Evolutionary conservation across 2,797 vertebrate genomes (phyloP).

Genomic region (Acestrorhynchus altus): DNA sequence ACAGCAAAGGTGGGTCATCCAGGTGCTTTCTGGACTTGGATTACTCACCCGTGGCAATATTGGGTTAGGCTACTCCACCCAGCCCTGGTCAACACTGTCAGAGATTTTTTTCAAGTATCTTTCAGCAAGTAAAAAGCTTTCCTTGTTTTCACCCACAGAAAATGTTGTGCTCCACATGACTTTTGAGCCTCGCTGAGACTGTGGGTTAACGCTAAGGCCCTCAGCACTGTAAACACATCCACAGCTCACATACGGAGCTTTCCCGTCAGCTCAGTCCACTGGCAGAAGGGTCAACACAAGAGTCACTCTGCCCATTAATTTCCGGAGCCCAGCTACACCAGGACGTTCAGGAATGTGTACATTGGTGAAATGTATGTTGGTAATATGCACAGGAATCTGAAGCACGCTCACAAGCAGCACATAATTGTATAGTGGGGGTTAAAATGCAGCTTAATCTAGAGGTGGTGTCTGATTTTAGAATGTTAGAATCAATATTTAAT

Average conservation of each 20-base stretch:
- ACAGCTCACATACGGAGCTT: background rate
- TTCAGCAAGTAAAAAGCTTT: background rate
- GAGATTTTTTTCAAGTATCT: background rate
- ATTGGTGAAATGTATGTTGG: slow-evolving; percentile 9
- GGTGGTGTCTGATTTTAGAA: background rate
- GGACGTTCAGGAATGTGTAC: background rate
- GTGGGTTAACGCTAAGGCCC: slow-evolving; percentile 8
- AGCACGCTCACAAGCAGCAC: background rate
- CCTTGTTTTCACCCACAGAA: slow-evolving; percentile 59
- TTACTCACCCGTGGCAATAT: too few relatives aligned
- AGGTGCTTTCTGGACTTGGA: too few relatives aligned
- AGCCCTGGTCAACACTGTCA: background rate
- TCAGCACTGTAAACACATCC: slow-evolving; percentile 2
- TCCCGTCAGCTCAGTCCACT: background rate
- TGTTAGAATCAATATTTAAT: too few relatives aligned
- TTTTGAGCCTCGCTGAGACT: slow-evolving; percentile 58
- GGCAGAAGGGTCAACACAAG: background rate
- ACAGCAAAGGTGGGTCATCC: background rate
- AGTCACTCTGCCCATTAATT: slow-evolving; percentile 6
- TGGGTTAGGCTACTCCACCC: background rate
- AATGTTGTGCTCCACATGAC: slow-evolving; percentile 65
- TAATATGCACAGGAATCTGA: background rate
- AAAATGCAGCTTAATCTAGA: background rate
- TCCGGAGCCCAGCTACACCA: background rate
- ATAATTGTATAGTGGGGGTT: background rate